Evolutionary conservation across 2,113 vertebrate genomes (phyloP), one percentile per base, ranked within the genome.

Genomic region (Illadopsis cleaveri): DNA sequence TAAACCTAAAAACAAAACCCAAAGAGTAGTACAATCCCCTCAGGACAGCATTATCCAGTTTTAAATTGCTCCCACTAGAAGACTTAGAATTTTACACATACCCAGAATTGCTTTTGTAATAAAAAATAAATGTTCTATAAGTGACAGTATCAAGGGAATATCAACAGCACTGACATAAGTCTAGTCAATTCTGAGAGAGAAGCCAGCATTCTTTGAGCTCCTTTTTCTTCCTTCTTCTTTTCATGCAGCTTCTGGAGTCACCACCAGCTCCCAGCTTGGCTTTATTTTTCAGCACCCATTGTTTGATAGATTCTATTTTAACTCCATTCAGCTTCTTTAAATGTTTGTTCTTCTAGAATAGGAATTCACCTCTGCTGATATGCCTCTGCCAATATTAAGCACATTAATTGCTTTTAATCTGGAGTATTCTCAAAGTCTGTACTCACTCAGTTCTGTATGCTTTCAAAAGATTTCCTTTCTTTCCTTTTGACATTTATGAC

Each of bases 21-120:
- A 84, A 48, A 79, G 95, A 81, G 66, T 68, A 76, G 82, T 54
- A 13, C 27, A 91, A 88, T 94, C 73, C 96, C 94, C 94, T 57
- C 33, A 22, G 90, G 96, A 92, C 57, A 69, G 19, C 84, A 94
- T 95, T 96, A 92, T 94, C 89, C 95, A 65, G 92, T 96, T 96
- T 97, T 96, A 96, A 98, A 96, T 94, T 97, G 91, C 80, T 96
- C 95, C 96, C 96, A 91, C 70, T 84, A 96, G 97, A 91, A 93
- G 80, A 86, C 30, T 81, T 91, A 61, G 94, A 97, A 90, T 97
- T 96, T 95, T 91, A 54, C 80, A 70, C 72, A 48, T 88, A 94
- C 89, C 92, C 57, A 88, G 95, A 96, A 96, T 92, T 95, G 96
- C 96, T 97, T 95, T 96, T 96, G 77, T 90, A 96, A 97, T 96